Conservation (phyloP, 2,113 vertebrate genomes). For the Megalops atlanticus region DNA sequence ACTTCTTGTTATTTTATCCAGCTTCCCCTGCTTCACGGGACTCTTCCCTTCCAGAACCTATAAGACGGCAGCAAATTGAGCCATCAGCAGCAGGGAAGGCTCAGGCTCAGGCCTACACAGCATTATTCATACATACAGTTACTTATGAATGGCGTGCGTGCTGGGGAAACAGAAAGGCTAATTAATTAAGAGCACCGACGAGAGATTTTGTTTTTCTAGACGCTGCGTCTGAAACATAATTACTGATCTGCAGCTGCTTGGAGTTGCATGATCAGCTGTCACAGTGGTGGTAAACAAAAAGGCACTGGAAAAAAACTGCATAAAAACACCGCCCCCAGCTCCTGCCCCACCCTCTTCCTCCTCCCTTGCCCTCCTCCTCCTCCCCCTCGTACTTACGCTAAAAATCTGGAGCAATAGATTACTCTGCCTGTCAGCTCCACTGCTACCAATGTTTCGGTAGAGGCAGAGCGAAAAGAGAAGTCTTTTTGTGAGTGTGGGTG, state of each 20-base stretch:
- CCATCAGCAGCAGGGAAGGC: neutral
- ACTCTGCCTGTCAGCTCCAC: neutral
- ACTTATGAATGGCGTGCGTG: too few relatives aligned
- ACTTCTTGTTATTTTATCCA: slow-evolving; percentile 87
- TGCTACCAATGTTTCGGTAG: neutral
- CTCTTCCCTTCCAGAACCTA: slow-evolving; percentile 92
- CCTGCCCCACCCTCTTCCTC: neutral
- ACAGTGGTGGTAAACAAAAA: neutral
- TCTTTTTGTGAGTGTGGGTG: too few relatives aligned
- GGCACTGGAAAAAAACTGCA: neutral
- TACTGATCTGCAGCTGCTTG: neutral
- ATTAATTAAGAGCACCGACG: neutral
- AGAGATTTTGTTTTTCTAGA: neutral
- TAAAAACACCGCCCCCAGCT: neutral
- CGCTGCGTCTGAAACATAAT: neutral
- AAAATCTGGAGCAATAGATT: neutral
- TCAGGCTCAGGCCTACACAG: neutral
- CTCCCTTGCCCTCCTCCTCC: neutral
- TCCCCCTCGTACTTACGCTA: neutral
- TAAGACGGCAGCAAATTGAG: slow-evolving; percentile 32
- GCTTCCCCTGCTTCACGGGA: slow-evolving; percentile 86
- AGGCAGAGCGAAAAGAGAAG: neutral
- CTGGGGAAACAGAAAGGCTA: neutral
- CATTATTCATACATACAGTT: neutral
- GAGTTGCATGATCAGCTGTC: neutral